These are phyloP conservation scores for Charadrius vociferus DNA, from an alignment of 2,113 vertebrate species.

Conservation along the genomic window DNA sequence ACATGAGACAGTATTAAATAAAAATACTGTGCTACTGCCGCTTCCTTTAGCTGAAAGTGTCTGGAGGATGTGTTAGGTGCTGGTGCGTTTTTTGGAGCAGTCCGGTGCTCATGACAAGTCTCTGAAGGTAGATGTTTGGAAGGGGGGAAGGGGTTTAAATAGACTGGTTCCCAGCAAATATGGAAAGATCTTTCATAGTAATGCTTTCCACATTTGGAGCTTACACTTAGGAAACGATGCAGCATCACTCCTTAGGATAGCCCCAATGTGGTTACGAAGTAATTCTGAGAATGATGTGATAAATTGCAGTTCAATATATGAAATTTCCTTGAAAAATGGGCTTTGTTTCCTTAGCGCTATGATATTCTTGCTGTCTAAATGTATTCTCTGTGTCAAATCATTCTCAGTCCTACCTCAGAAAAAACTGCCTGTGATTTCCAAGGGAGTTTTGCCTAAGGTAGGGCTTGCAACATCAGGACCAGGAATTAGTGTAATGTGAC, in stretches of 20 bases:
- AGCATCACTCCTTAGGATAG: not conserved
- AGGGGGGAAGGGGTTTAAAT: not conserved
- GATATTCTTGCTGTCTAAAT: not conserved
- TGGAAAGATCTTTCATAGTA: not conserved
- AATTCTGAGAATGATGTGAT: not conserved
- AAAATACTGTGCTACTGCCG: not conserved
- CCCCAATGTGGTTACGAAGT: not conserved
- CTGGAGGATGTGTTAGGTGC: not conserved
- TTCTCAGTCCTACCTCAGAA: not conserved
- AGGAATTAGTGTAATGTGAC: conserved; percentile 70
- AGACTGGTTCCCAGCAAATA: not conserved
- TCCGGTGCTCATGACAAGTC: not conserved
- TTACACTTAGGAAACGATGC: not conserved
- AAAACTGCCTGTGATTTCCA: conserved; percentile 21
- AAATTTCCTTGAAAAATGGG: not conserved
- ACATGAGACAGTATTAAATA: not conserved
- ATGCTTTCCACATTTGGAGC: not conserved
- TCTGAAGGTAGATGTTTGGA: not conserved
- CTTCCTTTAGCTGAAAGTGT: not conserved
- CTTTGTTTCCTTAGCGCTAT: not conserved
- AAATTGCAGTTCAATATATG: not conserved
- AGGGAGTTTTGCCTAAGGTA: conserved; percentile 63
- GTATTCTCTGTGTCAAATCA: not conserved
- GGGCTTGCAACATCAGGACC: conserved; percentile 52
- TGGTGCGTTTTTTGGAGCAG: not conserved